Base-by-base conservation (phyloP, 2,888 invertebrate species). In the Caenorhabditis auriculariae region DNA sequence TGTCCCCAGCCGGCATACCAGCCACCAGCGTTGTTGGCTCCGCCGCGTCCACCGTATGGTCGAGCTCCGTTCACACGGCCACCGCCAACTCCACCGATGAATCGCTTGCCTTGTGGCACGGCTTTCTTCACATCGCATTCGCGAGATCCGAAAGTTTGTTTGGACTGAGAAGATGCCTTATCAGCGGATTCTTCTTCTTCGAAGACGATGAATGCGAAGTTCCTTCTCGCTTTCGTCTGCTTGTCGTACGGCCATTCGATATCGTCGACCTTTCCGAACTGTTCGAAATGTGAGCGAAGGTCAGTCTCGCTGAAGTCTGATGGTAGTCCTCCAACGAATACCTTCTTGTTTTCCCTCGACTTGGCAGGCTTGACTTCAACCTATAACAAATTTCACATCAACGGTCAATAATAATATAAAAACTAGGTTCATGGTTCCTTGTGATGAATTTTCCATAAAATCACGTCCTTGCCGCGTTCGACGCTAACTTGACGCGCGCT, bases 81-180 rank as follows among this genome's bases (percentile, higher is more conserved):
- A 19, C 54, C 57, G 26, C 59, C 61, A 49, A 67, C 67, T n/a
- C 49, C 52, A 24, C 60, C 64, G 37, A 43, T 48, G 59, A 71
- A 71, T 27, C 77, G 74, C 27, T 69, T 66, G 35, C 69, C 68
- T 57, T 82, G 80, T 7, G 82, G 81, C 17, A 79, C 80, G 23
- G 80, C 81, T 55, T 80, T 82, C 72, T 81, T 82, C 52, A 82
- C 82, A 49, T 82, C 82, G 58, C 82, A 82, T 76, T 77, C 78
- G 58, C 82, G 77, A 9, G 64, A 62, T 45, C 80, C 81, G 66
- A 81, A 78, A 23, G 60, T 72, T 59, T 82, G 81, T 60, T 80
- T 80, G 19, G 69, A 49, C 45, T 70, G 65, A 32, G 71, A 60
- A 5, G 78, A 75, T 9, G 80, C 82, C 28, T 68, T 66, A 59